Evolutionary conservation across 1,140 invertebrate genomes (phyloP), one percentile per base, ranked within the genome.

Genomic region (Ips nitidus): DNA sequence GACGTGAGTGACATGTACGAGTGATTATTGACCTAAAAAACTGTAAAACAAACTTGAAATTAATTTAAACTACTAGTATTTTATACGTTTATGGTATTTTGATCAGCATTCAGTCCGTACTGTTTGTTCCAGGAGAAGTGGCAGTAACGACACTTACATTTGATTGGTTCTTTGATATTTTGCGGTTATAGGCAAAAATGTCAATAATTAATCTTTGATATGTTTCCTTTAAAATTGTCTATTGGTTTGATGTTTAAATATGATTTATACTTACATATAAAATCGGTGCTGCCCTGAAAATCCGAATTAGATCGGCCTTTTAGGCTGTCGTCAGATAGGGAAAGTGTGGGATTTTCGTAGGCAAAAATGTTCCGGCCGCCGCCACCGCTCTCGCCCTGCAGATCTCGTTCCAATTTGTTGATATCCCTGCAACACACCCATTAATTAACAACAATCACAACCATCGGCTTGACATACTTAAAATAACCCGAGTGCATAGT

Each of bases 361-460:
- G 69, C 72, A 52, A 71, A 71, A 1, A 61, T 40, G 53, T 50
- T 71, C 5, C 52, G 52, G 39, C 43, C 50, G 40, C 61, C 67
- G n/a, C 71, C 68, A 53, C 64, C 68, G 38, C 69, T 64, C 47
- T 70, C 71, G n/a, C 60, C 68, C 52, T 73, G 71, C 38, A 69
- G 42, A 62, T 72, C 66, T 41, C 57, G 37, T 52, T 65, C 62
- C 8, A 37, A 59, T 7, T 52, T 72, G 38, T 58, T 64, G 3
- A 41, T 63, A 6, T 66, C 57, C 43, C 71, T 72, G 68, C 3
- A 70, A 70, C 37, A 57, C 22, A 22, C 22, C 22, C 22, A 22
- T 22, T 22, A 22, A 22, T 22, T 22, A 22, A 22, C 22, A 22
- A 22, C 22, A 22, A 22, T 22, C 22, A 22, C 22, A 22, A 22